Evolutionary conservation across 2,797 vertebrate genomes (phyloP).

Genomic region (Microctenopoma stevenorrisi): DNA sequence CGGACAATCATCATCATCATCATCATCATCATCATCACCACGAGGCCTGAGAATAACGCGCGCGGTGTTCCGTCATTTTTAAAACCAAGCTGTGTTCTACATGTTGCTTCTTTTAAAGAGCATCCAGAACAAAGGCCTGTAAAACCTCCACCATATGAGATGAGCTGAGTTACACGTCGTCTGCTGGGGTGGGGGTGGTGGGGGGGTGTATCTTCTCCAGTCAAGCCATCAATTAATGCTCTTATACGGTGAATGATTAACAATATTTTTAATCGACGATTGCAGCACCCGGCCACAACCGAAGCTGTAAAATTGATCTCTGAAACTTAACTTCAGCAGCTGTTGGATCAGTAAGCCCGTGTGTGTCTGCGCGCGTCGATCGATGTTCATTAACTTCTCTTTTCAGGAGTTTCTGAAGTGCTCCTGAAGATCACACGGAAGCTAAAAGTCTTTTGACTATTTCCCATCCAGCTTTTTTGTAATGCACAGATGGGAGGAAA

Average conservation of each 20-base stretch:
- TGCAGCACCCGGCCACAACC: conserved; percentile 52
- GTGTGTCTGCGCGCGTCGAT: conserved; percentile 46
- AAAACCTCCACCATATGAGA: too few relatives aligned
- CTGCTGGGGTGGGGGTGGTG: neutral
- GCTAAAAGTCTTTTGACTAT: conserved; percentile 70
- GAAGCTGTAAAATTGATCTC: conserved; percentile 78
- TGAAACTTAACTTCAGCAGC: conserved; percentile 76
- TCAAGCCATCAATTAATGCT: conserved; percentile 44
- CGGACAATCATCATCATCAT: conserved; percentile 64
- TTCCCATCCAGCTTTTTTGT: conserved; percentile 47
- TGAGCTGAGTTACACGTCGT: conserved; percentile 7
- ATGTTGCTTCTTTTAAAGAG: too few relatives aligned
- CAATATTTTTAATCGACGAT: conserved; percentile 56
- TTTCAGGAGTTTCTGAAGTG: conserved; percentile 75
- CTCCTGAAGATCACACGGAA: conserved; percentile 75
- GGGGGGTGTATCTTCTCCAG: neutral
- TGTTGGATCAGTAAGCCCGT: conserved; percentile 66
- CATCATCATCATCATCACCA: conserved; percentile 62
- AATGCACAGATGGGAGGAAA: conserved; percentile 52
- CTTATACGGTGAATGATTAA: conserved; percentile 46
- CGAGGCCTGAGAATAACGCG: neutral
- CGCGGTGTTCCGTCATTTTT: too few relatives aligned
- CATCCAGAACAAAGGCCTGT: too few relatives aligned
- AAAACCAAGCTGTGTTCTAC: too few relatives aligned
- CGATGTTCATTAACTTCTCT: conserved; percentile 83